Conservation (phyloP, 1,140 invertebrate species). For the Charaxes varanes region DNA sequence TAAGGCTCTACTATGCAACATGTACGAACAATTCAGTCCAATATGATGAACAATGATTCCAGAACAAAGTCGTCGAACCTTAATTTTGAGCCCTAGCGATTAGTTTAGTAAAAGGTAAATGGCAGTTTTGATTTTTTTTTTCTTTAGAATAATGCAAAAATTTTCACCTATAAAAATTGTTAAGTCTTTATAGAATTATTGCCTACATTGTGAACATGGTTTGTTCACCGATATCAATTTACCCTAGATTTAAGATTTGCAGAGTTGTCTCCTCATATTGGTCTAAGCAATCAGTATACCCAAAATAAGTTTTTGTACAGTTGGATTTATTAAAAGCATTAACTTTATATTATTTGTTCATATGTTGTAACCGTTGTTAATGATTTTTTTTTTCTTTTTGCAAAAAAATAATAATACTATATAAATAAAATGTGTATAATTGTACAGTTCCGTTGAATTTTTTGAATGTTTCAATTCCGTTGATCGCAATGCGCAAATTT, state of each 20-base stretch:
- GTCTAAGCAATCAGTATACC: too few relatives aligned
- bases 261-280: too few relatives aligned
- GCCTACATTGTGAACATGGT: conserved; percentile 31
- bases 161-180: conserved; percentile 67
- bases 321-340: too few relatives aligned
- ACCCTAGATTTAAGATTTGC: conserved; percentile 24
- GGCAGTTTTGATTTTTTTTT: conserved; percentile 60
- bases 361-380: too few relatives aligned
- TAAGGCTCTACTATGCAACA: conserved; percentile 47
- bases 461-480: too few relatives aligned
- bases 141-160: conserved; percentile 66
- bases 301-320: too few relatives aligned
- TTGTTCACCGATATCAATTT: conserved; percentile 27
- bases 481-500: too few relatives aligned
- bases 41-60: conserved; percentile 28
- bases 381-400: too few relatives aligned
- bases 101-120: conserved; percentile 59
- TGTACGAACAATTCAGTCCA: conserved; percentile 27
- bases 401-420: too few relatives aligned
- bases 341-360: too few relatives aligned
- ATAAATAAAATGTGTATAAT: too few relatives aligned
- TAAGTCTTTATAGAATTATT: conserved; percentile 64
- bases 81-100: conserved; percentile 28
- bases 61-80: conserved; percentile 17
- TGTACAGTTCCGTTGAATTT: too few relatives aligned